Base-by-base conservation (phyloP, 2,888 invertebrate species). In the Meandrusa payeni region DNA sequence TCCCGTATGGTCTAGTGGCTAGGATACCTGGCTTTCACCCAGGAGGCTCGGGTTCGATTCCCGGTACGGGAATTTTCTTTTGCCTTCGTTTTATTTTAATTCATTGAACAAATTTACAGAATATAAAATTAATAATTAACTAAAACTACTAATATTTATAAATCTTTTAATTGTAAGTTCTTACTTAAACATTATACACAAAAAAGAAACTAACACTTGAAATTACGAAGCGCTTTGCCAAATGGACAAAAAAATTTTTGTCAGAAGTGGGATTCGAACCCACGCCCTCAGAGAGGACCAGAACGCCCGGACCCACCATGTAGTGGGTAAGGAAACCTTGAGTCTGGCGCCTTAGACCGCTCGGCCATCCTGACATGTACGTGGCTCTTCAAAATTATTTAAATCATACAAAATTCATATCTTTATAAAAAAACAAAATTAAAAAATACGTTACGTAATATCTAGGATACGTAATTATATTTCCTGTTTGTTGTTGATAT, bases 251-350 rank as follows among this genome's bases (percentile, higher is more conserved):
- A 81, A 59, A 36, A 40, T 73, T n/a, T n/a, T 76, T 92, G 92
- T 92, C 92, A 92, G 92, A 91, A 92, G 92, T 92, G 92, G 92
- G 92, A 92, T 92, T 93, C 91, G 92, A 92, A 93, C 92, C 92
- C 92, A 92, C 92, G 92, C 92, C 92, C 91, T 91, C 91, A 92
- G 90, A 89, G 91, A 91, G 92, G 94, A 94, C 93, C 93, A 88
- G 86, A 88, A 88, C 72, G 75, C 61, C 87, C 87, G 87, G 90
- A 13, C 92, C 92, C 92, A 90, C 91, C 91, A 90, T n/a, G n/a
- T 80, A 89, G 59, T 70, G 61, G 79, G 93, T 92, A 93, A 82
- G 83, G 81, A 46, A 62, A 69, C 86, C 87, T 87, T 88, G 87
- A 87, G 87, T 87, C 86, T 87, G 15, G 15, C 15, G 15, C 15